These are phyloP conservation scores for Epistrophe grossulariae DNA, from an alignment of 2,888 invertebrate species.

Conservation along the genomic window DNA sequence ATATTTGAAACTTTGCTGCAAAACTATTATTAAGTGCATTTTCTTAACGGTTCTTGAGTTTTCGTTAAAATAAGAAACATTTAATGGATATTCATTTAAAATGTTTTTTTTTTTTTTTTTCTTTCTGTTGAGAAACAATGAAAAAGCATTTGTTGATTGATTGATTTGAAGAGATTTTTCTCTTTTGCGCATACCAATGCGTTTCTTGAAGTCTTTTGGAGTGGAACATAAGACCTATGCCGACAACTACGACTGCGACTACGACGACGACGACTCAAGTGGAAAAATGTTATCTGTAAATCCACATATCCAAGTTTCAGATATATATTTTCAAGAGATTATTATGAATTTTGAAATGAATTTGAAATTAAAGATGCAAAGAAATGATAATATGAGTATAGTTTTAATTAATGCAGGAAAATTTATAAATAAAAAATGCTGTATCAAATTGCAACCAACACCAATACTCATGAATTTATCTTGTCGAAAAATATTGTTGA, in stretches of 20 bases:
- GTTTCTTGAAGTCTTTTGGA: conserved; percentile 39
- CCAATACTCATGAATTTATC: too few relatives aligned
- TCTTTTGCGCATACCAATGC: conserved; percentile 12
- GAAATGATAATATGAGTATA: not conserved
- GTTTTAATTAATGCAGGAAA: conserved; percentile 1
- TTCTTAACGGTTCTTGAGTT: not conserved
- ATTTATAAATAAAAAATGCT: not conserved
- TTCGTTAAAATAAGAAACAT: not conserved
- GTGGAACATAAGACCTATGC: conserved; percentile 49
- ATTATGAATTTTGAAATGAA: not conserved
- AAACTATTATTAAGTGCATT: conserved; percentile 10
- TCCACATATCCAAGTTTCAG: not conserved
- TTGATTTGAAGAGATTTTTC: conserved; percentile 45
- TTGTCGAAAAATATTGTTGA: too few relatives aligned
- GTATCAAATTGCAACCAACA: too few relatives aligned
- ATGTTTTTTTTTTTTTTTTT: not conserved
- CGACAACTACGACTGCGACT: conserved; percentile 24
- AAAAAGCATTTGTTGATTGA: conserved; percentile 48
- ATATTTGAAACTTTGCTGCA: not conserved
- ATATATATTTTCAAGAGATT: conserved; percentile 1
- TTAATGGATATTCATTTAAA: conserved; percentile 15
- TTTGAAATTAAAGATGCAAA: conserved; percentile 9
- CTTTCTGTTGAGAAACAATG: not conserved
- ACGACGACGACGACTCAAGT: conserved; percentile 36
- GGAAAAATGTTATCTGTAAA: conserved; percentile 22